Percentiles rank a stretch among this genome's conserved stretches.
Evolutionary conservation across 2,797 vertebrate species (phyloP).

Genomic region (Staurois parvus): DNA sequence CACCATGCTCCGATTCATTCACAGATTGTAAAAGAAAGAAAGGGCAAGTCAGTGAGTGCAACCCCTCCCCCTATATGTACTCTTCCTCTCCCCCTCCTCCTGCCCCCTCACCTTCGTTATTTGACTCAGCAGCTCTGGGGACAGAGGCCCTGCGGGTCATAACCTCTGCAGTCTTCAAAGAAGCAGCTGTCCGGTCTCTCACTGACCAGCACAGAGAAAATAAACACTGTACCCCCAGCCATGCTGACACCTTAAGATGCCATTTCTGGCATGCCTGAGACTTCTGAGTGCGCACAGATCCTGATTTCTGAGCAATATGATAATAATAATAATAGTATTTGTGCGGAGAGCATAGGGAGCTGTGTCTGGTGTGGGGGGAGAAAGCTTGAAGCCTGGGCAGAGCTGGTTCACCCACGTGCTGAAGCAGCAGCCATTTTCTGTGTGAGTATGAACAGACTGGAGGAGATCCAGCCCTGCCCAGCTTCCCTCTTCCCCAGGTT

Average conservation of each 20-base stretch:
- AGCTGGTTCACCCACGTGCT: conserved; percentile 71
- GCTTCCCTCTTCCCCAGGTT: neutral
- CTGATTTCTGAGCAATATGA: neutral
- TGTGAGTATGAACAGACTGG: conserved; percentile 49
- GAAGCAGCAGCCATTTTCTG: conserved; percentile 71
- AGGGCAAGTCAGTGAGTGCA: conserved; percentile 68
- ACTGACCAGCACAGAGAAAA: conserved; percentile 75
- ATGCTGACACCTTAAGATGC: conserved; percentile 68
- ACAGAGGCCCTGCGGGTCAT: conserved; percentile 74
- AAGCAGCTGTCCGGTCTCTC: conserved; percentile 74
- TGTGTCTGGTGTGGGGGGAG: conserved; percentile 5
- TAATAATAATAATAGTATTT: conserved; percentile 57
- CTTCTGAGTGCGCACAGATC: neutral
- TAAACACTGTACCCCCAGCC: conserved; percentile 71
- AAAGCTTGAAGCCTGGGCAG: conserved; percentile 8
- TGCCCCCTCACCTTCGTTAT: conserved; percentile 75
- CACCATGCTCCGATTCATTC: conserved; percentile 76
- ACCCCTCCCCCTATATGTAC: conserved; percentile 72
- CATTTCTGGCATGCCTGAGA: conserved; percentile 65
- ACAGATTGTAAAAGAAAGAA: conserved; percentile 75
- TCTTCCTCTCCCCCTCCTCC: conserved; percentile 60
- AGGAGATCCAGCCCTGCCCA: conserved; percentile 23
- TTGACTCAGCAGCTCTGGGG: conserved; percentile 77
- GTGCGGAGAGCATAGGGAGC: neutral
- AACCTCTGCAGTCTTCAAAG: conserved; percentile 79